These are phyloP conservation scores for Eucera pruinosa DNA, from an alignment of 2,888 invertebrate species.

Conservation along the genomic window DNA sequence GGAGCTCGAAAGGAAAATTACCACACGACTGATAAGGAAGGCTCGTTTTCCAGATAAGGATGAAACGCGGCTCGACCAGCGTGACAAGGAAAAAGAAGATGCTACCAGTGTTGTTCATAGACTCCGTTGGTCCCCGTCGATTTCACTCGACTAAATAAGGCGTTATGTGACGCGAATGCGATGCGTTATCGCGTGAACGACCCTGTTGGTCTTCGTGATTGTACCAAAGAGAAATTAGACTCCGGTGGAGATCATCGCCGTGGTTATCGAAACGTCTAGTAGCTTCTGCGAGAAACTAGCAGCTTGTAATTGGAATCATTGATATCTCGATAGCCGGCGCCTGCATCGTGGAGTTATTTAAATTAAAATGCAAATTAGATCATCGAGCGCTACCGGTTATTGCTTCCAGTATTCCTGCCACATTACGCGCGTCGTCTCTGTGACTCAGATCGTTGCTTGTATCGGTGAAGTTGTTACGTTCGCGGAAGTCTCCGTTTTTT, in stretches of 20 bases:
- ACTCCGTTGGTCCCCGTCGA: neutral
- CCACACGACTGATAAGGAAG: slow-evolving; percentile 20
- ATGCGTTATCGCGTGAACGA: slow-evolving; percentile 36
- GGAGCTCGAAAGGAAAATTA: slow-evolving; percentile 2
- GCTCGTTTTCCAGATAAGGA: slow-evolving; percentile 27
- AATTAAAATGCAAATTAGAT: slow-evolving; percentile 55
- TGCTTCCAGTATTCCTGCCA: slow-evolving; percentile 19
- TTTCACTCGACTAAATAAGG: slow-evolving; percentile 1
- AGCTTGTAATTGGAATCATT: slow-evolving; percentile 47
- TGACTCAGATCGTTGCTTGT: neutral
- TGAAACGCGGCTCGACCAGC: neutral
- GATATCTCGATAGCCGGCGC: slow-evolving; percentile 24
- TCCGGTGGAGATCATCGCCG: slow-evolving; percentile 1
- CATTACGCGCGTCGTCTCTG: neutral
- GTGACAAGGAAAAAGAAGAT: slow-evolving; percentile 6
- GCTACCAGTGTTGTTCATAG: neutral
- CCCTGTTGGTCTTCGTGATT: slow-evolving; percentile 34
- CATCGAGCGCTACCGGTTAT: slow-evolving; percentile 22
- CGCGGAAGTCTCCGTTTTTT: neutral
- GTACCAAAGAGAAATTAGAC: slow-evolving; percentile 27
- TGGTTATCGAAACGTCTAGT: slow-evolving; percentile 1
- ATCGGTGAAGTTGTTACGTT: neutral
- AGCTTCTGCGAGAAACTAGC: neutral
- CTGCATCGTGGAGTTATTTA: slow-evolving; percentile 26
- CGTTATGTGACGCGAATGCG: slow-evolving; percentile 27